A percentile compares a stretch with the other conserved stretches of the same genome.
Evolutionary conservation across 2,888 invertebrate species (phyloP).

Genomic region (Amorpha juglandis): DNA sequence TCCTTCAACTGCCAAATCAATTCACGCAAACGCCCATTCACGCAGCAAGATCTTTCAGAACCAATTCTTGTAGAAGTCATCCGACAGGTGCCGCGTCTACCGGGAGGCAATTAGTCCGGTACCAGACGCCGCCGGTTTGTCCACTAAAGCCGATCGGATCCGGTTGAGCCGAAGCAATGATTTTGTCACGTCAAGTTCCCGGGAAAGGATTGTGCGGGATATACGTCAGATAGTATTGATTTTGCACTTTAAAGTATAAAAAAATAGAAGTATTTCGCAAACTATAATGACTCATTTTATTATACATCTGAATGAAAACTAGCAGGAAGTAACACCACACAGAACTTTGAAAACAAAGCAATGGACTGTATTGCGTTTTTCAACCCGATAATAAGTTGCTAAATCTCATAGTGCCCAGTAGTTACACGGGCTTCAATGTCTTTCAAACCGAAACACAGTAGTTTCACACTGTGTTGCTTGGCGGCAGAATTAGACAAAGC

Average conservation of each 20-base stretch:
- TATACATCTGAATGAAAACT: too few species aligned
- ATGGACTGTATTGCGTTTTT: too few species aligned
- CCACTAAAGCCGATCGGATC: conserved; percentile 18
- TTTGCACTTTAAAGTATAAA: not conserved
- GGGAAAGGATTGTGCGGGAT: conserved; percentile 10
- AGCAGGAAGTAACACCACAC: too few species aligned
- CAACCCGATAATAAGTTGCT: too few species aligned
- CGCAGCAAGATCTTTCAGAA: not conserved
- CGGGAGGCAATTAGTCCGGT: conserved; percentile 45
- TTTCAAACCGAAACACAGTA: too few species aligned
- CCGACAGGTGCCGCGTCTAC: conserved; percentile 46
- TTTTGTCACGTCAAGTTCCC: conserved; percentile 21
- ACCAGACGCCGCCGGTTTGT: conserved; percentile 25
- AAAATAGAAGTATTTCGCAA: not conserved
- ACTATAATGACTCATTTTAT: not conserved
- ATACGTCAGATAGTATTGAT: conserved; percentile 1
- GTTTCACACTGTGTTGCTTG: too few species aligned
- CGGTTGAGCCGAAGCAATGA: conserved; percentile 8
- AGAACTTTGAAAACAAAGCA: too few species aligned
- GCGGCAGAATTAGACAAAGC: too few species aligned
- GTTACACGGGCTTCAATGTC: too few species aligned
- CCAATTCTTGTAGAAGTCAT: conserved; percentile 26
- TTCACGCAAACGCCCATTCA: not conserved
- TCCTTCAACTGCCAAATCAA: too few species aligned
- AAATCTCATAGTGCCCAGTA: too few species aligned